Evolutionary conservation across 2,888 invertebrate species (phyloP), one percentile per base, ranked within the genome.

Genomic region (Apamea sordens): DNA sequence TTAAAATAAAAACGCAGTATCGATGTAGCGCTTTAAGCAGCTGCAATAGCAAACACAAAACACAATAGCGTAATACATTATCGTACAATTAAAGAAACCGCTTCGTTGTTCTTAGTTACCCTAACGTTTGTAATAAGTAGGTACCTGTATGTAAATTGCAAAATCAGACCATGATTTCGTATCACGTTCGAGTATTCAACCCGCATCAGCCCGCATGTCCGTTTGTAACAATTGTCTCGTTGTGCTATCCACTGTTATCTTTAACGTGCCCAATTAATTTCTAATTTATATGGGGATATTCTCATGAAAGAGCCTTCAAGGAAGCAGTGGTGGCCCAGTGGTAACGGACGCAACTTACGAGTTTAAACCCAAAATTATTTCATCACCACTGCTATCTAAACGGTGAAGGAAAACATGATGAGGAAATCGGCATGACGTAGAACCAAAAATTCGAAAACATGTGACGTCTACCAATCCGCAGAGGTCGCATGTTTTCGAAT

Each of bases 41-140:
- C 65, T 67, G 70, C 36, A 73, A 67, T n/a, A 68, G 32, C 63
- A 41, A 77, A 77, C 69, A 24, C 68, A 8, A 50, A 79, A 79
- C 36, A 85, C 84, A 82, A 86, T 85, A 71, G 83, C n/a, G 70
- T 68, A 76, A 82, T 86, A 77, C 67, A 78, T 86, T 78, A 86
- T 70, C 77, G 73, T 77, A 76, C 77, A 82, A 84, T 77, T 77
- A 82, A 82, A 77, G 65, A 32, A 63, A 50, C 65, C 73, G 44
- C 70, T 85, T 73, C 63, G 82, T 71, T 44, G 65, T 70, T 79
- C 44, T 76, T 61, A 74, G 71, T 64, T 73, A 72, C 59, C 70
- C 76, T 72, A 73, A 82, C 75, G 63, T 76, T 74, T 47, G 36
- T 64, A 71, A 77, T 85, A 85, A 80, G 67, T 85, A 85, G 76